Evolutionary conservation across 1,140 invertebrate species (phyloP).

Genomic region (Tyrophagus putrescentiae): DNA sequence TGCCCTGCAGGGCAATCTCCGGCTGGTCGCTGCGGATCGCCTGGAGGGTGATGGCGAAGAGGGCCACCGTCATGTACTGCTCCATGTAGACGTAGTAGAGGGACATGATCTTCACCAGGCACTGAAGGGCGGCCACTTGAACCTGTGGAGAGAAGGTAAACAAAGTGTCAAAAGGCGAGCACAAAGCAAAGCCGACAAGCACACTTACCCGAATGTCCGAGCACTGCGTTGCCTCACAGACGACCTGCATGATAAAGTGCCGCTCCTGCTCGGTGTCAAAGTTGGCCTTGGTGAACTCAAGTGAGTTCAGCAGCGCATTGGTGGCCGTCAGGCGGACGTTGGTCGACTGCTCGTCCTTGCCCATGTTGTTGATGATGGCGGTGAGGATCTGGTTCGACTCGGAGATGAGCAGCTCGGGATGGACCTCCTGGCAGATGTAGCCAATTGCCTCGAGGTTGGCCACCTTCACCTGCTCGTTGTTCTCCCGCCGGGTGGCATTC

Average conservation of each 20-base stretch:
- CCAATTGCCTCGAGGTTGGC: constrained; percentile 92
- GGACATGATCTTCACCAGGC: constrained; percentile 96
- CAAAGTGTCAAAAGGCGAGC: not conserved
- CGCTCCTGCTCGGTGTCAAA: constrained; percentile 93
- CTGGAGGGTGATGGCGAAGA: constrained; percentile 97
- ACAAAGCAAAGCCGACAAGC: constrained; percentile 3
- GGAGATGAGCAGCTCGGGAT: constrained; percentile 71
- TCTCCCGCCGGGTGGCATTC: constrained; percentile 64
- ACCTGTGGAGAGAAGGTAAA: constrained; percentile 28
- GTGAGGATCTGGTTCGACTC: constrained; percentile 94
- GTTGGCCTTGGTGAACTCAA: constrained; percentile 97
- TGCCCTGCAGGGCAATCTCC: constrained; percentile 91
- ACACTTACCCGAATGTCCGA: constrained; percentile 59
- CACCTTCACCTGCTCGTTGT: constrained; percentile 86
- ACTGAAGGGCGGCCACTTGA: constrained; percentile 85
- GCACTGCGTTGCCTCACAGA: constrained; percentile 61
- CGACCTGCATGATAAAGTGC: constrained; percentile 97
- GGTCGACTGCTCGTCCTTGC: constrained; percentile 59
- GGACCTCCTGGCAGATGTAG: constrained; percentile 64
- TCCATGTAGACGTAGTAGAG: constrained; percentile 99
- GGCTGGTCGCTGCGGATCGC: constrained; percentile 95
- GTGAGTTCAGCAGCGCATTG: constrained; percentile 86
- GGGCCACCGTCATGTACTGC: constrained; percentile 88
- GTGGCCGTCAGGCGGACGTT: constrained; percentile 86
- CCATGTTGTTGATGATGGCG: constrained; percentile 96